Percentiles rank a stretch among this genome's conserved stretches.
phyloP scores from a whole-genome alignment of 2,888 invertebrate genomes.

The Hirtodrosophila confusa region DNA sequence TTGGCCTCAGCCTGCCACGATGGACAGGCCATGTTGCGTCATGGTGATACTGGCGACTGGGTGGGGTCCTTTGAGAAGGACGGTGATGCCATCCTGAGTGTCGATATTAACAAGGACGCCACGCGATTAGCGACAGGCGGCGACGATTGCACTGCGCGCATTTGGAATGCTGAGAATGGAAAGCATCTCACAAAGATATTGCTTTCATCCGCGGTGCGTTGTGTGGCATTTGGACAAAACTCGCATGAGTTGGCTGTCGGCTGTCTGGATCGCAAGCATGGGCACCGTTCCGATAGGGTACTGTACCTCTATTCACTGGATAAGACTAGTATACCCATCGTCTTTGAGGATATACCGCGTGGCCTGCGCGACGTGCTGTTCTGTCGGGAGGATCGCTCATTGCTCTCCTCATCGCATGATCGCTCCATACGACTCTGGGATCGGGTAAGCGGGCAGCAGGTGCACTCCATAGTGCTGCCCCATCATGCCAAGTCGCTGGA shows the following conservation, averaged over 20 bases:
- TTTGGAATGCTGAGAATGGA: constrained; percentile 96
- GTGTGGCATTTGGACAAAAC: constrained; percentile 93
- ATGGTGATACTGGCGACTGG: constrained; percentile 98
- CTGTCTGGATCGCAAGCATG: constrained; percentile 90
- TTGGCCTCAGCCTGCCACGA: constrained; percentile 85
- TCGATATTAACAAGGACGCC: constrained; percentile 94
- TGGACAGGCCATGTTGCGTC: constrained; percentile 97
- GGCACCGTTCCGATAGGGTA: constrained; percentile 86
- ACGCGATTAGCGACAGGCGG: constrained; percentile 95
- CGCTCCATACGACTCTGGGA: constrained; percentile 94
- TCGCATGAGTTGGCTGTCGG: constrained; percentile 91
- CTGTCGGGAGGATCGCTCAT: constrained; percentile 89
- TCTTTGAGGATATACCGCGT: constrained; percentile 90
- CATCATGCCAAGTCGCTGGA: constrained; percentile 93
- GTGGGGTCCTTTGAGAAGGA: constrained; percentile 98
- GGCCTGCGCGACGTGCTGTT: constrained; percentile 93
- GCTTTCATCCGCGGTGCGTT: constrained; percentile 95
- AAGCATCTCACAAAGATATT: constrained; percentile 89
- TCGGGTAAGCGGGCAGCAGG: constrained; percentile 88
- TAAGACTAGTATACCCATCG: constrained; percentile 85
- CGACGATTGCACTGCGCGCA: constrained; percentile 95
- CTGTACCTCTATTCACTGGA: constrained; percentile 92
- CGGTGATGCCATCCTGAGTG: constrained; percentile 98
- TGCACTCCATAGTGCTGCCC: constrained; percentile 91
- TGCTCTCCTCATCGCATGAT: constrained; percentile 96